phyloP scores from a whole-genome alignment of 64 coral and sea anemone species.

The Platygyra sinensis region DNA sequence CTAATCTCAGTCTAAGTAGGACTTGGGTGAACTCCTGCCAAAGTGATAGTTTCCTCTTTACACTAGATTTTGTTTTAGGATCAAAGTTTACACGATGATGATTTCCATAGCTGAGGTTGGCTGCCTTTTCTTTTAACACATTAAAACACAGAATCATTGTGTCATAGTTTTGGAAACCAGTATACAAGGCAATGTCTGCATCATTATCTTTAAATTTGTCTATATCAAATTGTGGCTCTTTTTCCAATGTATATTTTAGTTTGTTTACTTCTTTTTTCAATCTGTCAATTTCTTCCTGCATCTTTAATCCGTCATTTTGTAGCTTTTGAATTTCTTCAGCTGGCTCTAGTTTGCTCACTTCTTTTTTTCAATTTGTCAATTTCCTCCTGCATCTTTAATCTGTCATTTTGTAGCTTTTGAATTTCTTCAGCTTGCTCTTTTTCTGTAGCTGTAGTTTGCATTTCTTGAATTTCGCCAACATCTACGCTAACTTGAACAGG shows the following conservation, averaged over 20 bases:
- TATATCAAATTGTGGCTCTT: conserved; percentile 7
- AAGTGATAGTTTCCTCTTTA: conserved; percentile 34
- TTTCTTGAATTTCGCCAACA: too few species aligned
- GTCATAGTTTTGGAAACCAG: conserved; percentile 52
- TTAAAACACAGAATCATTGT: conserved; percentile 43
- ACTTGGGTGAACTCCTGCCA: conserved; percentile 52
- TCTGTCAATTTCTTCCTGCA: background rate
- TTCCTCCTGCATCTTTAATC: background rate
- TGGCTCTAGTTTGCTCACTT: background rate
- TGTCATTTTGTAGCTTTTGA: background rate
- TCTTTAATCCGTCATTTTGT: background rate
- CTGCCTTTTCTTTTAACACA: conserved; percentile 45
- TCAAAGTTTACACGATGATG: conserved; percentile 17
- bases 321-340: background rate
- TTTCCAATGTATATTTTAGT: background rate
- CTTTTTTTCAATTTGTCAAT: background rate
- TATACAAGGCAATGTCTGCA: conserved; percentile 37
- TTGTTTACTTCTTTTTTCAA: background rate
- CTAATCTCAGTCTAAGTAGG: conserved; percentile 35
- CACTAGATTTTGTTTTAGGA: conserved; percentile 39
- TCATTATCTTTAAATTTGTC: conserved; percentile 23
- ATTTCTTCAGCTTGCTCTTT: background rate
- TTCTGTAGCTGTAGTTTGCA: conserved; percentile 7
- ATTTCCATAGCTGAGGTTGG: conserved; percentile 17
- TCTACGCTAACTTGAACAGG: background rate